phyloP scores from a whole-genome alignment of 2,888 invertebrate genomes.

The Sesamia inferens region DNA sequence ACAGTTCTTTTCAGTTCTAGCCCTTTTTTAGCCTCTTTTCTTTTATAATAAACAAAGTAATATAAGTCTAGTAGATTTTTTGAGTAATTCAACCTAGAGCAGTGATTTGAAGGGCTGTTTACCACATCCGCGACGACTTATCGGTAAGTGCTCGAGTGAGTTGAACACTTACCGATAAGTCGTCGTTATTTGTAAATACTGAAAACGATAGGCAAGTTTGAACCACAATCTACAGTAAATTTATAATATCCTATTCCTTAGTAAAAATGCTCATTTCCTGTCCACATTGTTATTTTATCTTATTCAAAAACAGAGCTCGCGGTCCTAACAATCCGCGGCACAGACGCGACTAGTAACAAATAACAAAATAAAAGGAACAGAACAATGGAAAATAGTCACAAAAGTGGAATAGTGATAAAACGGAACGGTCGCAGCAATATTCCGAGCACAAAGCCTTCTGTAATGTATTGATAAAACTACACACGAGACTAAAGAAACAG shows the following conservation, averaged over 20 bases:
- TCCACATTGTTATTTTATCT: slow-evolving; percentile 27
- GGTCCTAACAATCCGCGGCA: slow-evolving; percentile 11
- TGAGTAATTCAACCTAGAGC: no score
- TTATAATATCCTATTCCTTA: not conserved
- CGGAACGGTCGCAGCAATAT: slow-evolving; percentile 33
- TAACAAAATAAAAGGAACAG: slow-evolving; percentile 34
- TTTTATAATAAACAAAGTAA: no score
- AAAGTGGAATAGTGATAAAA: slow-evolving; percentile 33
- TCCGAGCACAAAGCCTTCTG: slow-evolving; percentile 40
- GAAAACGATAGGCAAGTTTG: not conserved
- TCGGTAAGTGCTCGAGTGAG: no score
- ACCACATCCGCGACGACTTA: no score
- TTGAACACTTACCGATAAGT: no score
- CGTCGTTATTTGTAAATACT: not conserved
- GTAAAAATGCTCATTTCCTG: slow-evolving; percentile 16
- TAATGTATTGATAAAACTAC: slow-evolving; percentile 50
- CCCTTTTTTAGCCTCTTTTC: no score
- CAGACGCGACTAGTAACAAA: slow-evolving; percentile 33
- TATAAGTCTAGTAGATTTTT: no score
- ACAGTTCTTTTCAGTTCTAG: no score
- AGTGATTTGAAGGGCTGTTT: no score
- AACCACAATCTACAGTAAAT: not conserved
- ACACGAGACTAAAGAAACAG: slow-evolving; percentile 24
- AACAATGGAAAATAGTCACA: slow-evolving; percentile 24
- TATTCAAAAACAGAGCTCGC: slow-evolving; percentile 32